phyloP scores from a whole-genome alignment of 2,888 invertebrate species.

The Oxycera nigricornis region DNA sequence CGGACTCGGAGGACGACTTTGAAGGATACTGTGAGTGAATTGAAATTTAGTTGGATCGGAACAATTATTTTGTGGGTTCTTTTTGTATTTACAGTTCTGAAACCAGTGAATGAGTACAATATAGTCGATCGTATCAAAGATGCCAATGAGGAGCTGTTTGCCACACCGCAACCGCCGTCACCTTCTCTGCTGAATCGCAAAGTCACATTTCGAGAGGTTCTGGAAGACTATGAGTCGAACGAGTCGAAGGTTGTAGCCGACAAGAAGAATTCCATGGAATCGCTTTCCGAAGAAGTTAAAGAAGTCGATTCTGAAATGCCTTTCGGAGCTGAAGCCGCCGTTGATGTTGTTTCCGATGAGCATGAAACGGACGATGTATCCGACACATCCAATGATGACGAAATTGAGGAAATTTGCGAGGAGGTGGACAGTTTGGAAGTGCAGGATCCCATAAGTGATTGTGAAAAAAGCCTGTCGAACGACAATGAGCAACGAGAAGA shows the following conservation, averaged over 20 bases:
- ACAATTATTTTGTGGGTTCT: neutral
- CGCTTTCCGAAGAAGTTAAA: constrained; percentile 4
- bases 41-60: neutral
- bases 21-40: constrained; percentile 60
- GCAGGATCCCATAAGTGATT: constrained; percentile 15
- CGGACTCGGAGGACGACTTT: constrained; percentile 60
- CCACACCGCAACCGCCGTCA: constrained; percentile 17
- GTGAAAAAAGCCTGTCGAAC: constrained; percentile 2
- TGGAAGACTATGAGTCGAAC: constrained; percentile 64
- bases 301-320: neutral
- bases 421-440: constrained; percentile 54
- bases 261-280: neutral
- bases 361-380: constrained; percentile 21
- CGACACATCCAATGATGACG: constrained; percentile 47
- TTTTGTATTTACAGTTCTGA: constrained; percentile 61
- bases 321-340: neutral
- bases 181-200: constrained; percentile 51
- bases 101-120: constrained; percentile 65
- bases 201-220: constrained; percentile 63
- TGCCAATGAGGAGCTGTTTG: constrained; percentile 64
- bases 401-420: constrained; percentile 58
- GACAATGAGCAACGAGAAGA: constrained; percentile 43
- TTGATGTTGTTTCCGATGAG: neutral
- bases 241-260: no score
- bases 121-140: constrained; percentile 65